Conservation (phyloP, 92 coral and sea anemone genomes). For the Epizoanthus illoricatus region DNA sequence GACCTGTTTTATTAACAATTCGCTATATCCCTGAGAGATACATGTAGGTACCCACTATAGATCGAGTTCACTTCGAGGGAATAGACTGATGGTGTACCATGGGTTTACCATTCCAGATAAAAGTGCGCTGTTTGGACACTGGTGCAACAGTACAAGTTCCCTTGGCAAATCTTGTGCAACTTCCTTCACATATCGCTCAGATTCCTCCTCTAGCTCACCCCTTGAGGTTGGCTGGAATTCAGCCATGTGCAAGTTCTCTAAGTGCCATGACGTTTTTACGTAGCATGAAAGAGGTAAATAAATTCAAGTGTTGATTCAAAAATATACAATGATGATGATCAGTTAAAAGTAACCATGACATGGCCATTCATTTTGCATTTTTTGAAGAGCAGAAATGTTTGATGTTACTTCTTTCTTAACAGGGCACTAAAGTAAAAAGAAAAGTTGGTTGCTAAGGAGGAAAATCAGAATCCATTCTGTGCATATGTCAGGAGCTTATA, state of each 20-base stretch:
- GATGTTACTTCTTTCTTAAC: too few relatives aligned
- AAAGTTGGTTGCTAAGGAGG: too few relatives aligned
- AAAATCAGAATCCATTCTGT: too few relatives aligned
- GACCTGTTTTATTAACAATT: too few relatives aligned
- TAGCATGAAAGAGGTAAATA: background rate
- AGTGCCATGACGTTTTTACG: background rate
- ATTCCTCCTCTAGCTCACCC: constrained; percentile 10
- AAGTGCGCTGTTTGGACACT: constrained; percentile 2
- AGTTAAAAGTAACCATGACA: background rate
- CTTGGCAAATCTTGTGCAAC: background rate
- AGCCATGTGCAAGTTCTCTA: background rate
- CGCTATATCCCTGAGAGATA: too few relatives aligned
- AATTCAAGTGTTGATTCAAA: background rate
- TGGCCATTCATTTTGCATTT: background rate
- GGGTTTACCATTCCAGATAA: background rate
- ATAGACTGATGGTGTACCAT: too few relatives aligned
- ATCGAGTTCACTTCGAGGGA: too few relatives aligned
- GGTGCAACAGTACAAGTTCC: constrained; percentile 1
- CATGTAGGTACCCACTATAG: too few relatives aligned
- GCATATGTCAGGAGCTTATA: too few relatives aligned
- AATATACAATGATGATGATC: background rate
- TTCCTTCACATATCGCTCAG: background rate
- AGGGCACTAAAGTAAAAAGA: too few relatives aligned
- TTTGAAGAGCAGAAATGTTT: too few relatives aligned
- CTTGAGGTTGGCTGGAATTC: constrained; percentile 10